These are phyloP conservation scores for Scaptomyza polygonia DNA, from an alignment of 2,888 invertebrate species.

Conservation along the genomic window DNA sequence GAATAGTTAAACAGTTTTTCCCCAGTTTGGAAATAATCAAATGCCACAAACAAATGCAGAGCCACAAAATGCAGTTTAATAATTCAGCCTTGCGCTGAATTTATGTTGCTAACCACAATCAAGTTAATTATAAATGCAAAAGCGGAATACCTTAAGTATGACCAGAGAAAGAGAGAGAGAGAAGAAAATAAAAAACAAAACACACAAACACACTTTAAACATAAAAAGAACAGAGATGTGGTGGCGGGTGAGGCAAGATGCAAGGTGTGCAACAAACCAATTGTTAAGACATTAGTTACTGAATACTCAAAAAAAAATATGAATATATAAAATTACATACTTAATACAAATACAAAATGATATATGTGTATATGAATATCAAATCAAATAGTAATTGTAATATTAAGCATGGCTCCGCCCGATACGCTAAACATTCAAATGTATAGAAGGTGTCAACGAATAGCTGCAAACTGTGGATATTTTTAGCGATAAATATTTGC, in stretches of 20 bases:
- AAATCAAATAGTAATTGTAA: constrained; percentile 2
- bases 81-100: constrained; percentile 11
- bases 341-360: not conserved
- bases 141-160: not conserved
- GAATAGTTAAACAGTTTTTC: constrained; percentile 8
- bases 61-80: constrained; percentile 24
- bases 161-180: no score
- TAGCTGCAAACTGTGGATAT: constrained; percentile 31
- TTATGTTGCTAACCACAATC: constrained; percentile 26
- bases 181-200: no score
- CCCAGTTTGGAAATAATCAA: not conserved
- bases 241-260: not conserved
- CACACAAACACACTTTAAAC: not conserved
- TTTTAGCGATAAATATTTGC: constrained; percentile 17
- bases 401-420: constrained; percentile 16
- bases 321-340: not conserved
- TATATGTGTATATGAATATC: constrained; percentile 6
- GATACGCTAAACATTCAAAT: constrained; percentile 1
- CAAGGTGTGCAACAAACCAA: not conserved
- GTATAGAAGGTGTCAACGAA: constrained; percentile 34
- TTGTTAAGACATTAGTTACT: not conserved
- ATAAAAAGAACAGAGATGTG: not conserved
- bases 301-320: not conserved
- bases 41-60: not conserved
- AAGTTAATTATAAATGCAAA: constrained; percentile 13